These are phyloP conservation scores for Heterocephalus glaber DNA, from an alignment of 2,113 vertebrate species.

Conservation along the genomic window DNA sequence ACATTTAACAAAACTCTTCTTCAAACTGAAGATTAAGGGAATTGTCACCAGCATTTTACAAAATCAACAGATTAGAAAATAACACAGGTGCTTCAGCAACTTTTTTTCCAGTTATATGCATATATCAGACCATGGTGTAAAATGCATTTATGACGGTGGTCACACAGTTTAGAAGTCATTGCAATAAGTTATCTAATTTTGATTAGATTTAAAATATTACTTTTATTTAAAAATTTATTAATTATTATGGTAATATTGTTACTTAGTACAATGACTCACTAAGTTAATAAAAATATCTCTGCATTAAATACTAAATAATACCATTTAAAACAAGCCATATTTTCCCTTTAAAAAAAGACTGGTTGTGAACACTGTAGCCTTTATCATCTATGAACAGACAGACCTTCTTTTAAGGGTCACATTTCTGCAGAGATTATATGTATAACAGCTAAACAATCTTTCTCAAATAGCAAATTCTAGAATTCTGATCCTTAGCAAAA, in stretches of 20 bases:
- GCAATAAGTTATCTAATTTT: slow-evolving; percentile 11
- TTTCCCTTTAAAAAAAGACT: neutral
- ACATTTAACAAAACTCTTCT: slow-evolving; percentile 1
- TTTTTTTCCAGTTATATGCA: slow-evolving; percentile 22
- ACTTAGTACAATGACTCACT: neutral
- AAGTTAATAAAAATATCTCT: slow-evolving; percentile 52
- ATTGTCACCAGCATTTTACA: neutral
- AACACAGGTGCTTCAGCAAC: neutral
- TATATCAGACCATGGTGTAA: neutral
- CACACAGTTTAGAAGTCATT: slow-evolving; percentile 48
- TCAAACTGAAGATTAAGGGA: slow-evolving; percentile 2
- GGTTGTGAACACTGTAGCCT: neutral
- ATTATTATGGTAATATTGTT: neutral
- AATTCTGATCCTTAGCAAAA: slow-evolving; percentile 3
- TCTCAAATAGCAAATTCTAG: slow-evolving; percentile 36
- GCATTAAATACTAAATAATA: slow-evolving; percentile 13
- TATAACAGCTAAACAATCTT: neutral
- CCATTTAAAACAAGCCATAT: slow-evolving; percentile 21
- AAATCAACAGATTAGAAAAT: slow-evolving; percentile 17
- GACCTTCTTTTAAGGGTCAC: slow-evolving; percentile 42
- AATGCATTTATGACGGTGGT: neutral
- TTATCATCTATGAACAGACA: neutral
- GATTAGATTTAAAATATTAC: slow-evolving; percentile 39
- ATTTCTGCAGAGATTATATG: slow-evolving; percentile 3
- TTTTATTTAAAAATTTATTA: slow-evolving; percentile 42